phyloP scores from a whole-genome alignment of 2,888 invertebrate genomes.

The Acanthoscelides obtectus region DNA sequence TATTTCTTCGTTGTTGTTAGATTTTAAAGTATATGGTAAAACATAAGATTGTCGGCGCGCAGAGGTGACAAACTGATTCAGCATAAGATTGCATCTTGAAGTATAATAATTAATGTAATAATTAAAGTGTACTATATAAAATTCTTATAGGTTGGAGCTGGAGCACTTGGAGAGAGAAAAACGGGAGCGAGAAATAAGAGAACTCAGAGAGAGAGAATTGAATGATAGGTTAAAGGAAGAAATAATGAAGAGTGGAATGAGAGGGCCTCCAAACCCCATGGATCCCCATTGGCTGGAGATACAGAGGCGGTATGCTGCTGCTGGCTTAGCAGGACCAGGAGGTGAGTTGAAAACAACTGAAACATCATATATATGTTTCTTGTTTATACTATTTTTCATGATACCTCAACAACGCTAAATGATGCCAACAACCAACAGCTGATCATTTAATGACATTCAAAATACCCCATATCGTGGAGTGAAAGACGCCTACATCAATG shows the following conservation, averaged over 20 bases:
- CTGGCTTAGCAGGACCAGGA: slow-evolving; percentile 46
- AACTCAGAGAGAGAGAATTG: slow-evolving; percentile 72
- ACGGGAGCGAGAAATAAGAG: slow-evolving; percentile 73
- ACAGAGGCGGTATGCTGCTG: slow-evolving; percentile 62
- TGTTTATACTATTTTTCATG: background rate
- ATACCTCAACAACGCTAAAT: too few species aligned
- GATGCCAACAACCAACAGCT: too few species aligned
- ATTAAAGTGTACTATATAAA: background rate
- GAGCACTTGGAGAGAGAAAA: slow-evolving; percentile 68
- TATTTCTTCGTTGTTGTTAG: background rate
- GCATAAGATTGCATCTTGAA: too few species aligned
- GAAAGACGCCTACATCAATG: too few species aligned
- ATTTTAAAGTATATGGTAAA: background rate
- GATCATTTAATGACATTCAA: too few species aligned
- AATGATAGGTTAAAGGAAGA: slow-evolving; percentile 87
- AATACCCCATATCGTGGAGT: too few species aligned
- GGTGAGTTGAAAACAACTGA: too few species aligned
- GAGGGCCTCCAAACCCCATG: slow-evolving; percentile 47
- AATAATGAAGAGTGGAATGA: slow-evolving; percentile 63
- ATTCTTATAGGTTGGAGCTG: slow-evolving; percentile 47
- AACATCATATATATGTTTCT: background rate
- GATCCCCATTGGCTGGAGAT: slow-evolving; percentile 85
- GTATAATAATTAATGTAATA: too few species aligned
- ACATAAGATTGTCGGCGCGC: too few species aligned
- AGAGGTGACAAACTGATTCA: too few species aligned